Base-by-base conservation (phyloP, 2,797 vertebrate genomes). In the Netta rufina region DNA sequence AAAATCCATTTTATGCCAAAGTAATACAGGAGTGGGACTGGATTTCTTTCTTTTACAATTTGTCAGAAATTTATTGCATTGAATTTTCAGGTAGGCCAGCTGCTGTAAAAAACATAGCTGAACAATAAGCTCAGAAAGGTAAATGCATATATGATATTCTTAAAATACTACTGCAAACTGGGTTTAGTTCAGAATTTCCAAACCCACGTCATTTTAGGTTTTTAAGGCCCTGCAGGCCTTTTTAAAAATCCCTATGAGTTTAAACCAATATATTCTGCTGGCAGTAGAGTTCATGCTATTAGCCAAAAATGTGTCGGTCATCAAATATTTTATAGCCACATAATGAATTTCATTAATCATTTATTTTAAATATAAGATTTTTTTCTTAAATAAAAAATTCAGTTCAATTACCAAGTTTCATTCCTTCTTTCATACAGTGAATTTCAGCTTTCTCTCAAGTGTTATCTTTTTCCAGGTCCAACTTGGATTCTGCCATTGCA, bases 301-400 rank as follows among this genome's bases (percentile, higher is more conserved):
- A 95, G 78, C 62, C 94, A 96, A 96, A 97, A 95, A 96, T 77
- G 11, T 72, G 30, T 65, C 22, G 11, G 38, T 82, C 67, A 65
- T 94, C 13, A 43, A 81, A 91, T 89, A 96, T 95, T 97, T 96
- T 96, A 97, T 84, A 95, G 72, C 60, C 85, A 92, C 57, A 86
- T n/a, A 90, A 79, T 94, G 84, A 95, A 96, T 92, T 95, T 94
- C 89, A 94, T 97, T 96, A 96, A 93, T 96, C 21, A 92, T 91
- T 94, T 94, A 77, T 95, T 96, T 92, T 82, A 96, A 96, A 84
- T 32, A 67, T 83, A 91, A 79, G 57, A 79, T 86, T 89, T 96
- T 95, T 95, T 93, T 95, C 96, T 96, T 91, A 95, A 93, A 76
- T 87, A 75, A 51, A 33, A 93, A 65, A 60, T 30, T 67, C 79